Percentiles rank a stretch among this genome's conserved stretches.
phyloP scores from a whole-genome alignment of 2,797 vertebrate species.

The Alca torda region DNA sequence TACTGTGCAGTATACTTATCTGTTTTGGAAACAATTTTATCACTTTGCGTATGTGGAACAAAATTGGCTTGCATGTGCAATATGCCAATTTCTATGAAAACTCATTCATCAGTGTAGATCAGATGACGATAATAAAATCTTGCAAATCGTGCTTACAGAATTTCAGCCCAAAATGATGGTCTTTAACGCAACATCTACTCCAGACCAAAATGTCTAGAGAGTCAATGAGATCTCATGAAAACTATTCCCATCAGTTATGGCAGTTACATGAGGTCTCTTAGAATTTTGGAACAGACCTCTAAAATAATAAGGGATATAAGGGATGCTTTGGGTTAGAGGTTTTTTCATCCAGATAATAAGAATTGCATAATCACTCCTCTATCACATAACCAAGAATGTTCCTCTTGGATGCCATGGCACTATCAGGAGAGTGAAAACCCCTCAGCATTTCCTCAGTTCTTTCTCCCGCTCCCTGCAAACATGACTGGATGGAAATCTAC shows the following conservation, averaged over 20 bases:
- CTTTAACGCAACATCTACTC: background rate
- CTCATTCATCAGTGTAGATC: background rate
- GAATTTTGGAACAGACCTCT: background rate
- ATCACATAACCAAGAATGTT: background rate
- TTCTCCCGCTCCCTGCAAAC: background rate
- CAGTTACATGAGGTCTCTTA: background rate
- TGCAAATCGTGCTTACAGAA: background rate
- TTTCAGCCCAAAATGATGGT: background rate
- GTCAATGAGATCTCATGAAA: background rate
- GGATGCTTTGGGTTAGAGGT: background rate
- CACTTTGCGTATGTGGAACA: background rate
- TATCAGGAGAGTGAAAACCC: background rate
- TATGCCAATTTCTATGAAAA: background rate
- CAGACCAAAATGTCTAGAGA: background rate
- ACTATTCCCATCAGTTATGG: background rate
- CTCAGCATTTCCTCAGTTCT: background rate
- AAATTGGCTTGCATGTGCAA: background rate
- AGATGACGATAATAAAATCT: background rate
- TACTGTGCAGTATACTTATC: background rate
- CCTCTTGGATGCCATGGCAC: background rate
- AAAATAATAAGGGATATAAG: background rate
- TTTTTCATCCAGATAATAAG: background rate
- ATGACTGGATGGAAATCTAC: background rate
- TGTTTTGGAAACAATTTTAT: background rate
- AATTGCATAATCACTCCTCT: background rate